Conservation (phyloP, 1,140 invertebrate species). For the Periplaneta americana region DNA sequence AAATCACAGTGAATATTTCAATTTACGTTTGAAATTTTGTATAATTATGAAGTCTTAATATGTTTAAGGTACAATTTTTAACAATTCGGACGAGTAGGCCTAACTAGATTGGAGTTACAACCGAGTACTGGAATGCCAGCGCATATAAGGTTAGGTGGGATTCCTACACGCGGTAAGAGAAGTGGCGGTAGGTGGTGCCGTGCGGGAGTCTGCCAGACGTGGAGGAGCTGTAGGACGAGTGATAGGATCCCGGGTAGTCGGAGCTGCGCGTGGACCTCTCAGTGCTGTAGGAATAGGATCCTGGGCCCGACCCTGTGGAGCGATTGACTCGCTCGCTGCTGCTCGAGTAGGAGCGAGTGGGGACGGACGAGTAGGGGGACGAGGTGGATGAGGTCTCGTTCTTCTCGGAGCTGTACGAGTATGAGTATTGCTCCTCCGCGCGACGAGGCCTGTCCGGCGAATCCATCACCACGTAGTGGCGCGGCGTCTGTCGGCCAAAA, state of each 20-base stretch:
- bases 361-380: conserved; percentile 47
- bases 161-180: conserved; percentile 71
- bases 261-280: conserved; percentile 59
- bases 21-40: no score
- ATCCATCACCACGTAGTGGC: conserved; percentile 77
- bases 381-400: conserved; percentile 37
- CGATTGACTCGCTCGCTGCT: conserved; percentile 58
- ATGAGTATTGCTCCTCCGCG: conserved; percentile 72
- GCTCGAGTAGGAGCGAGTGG: conserved; percentile 55
- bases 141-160: conserved; percentile 1
- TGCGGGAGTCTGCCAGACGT: conserved; percentile 69
- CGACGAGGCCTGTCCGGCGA: conserved; percentile 59
- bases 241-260: conserved; percentile 71
- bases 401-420: conserved; percentile 63
- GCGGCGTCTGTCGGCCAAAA: conserved; percentile 56
- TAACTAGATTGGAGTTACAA: no score
- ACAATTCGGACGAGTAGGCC: no score
- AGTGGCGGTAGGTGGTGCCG: conserved; percentile 75
- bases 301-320: conserved; percentile 52
- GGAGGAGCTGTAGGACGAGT: conserved; percentile 66
- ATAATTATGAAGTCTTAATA: no score
- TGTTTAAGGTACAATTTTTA: no score
- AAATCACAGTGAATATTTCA: no score
- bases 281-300: conserved; percentile 64
- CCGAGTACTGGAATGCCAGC: background rate